Base-by-base conservation (phyloP, 2,888 invertebrate genomes). In the Oasisia sp. region DNA sequence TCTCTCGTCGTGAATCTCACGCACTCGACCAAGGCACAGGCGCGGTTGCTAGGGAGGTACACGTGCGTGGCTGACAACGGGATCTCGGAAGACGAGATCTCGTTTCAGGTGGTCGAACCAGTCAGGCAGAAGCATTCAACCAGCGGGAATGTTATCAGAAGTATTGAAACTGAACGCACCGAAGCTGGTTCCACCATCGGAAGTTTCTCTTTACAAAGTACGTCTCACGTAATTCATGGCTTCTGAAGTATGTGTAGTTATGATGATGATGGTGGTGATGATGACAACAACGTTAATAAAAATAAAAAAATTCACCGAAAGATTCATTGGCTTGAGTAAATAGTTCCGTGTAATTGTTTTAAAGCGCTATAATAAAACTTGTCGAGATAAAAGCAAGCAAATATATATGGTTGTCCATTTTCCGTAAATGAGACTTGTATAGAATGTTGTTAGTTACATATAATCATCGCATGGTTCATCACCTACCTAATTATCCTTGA, bases 1-100 rank as follows among this genome's bases (percentile, higher is more conserved):
- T 90, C 92, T 38, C 93, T 93, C 7, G 92, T 93, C 27, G 27
- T 93, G n/a, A 93, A 93, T 89, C 91, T 91, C 32, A 89, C 92
- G 11, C 32, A 27, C 14, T 92, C 91, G 56, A 92, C 92, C 89
- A 92, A 93, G 32, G 92, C 91, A 14, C 92, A 92, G n/a, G 32
- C 45, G 89, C 93, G 92, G 19, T 92, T 93, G 45, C 74, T 93
- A 27, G 92, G 91, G 8, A 91, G n/a, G n/a, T 93, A 93, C 92
- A 92, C 92, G 8, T 93, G 93, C 56, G 56, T 32, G 32, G 93
- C 91, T 5, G 92, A 32, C 1, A 93, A 93, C 44, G 92, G 93
- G 74, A 89, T 93, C 89, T 32, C 90, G 19, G 32, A 89, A 27
- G 91, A 38, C 56, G 74, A 74, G 74, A 74, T 74, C 74, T 74